Evolutionary conservation across 2,797 vertebrate species (phyloP).

Genomic region (Silurus lanzhouensis): DNA sequence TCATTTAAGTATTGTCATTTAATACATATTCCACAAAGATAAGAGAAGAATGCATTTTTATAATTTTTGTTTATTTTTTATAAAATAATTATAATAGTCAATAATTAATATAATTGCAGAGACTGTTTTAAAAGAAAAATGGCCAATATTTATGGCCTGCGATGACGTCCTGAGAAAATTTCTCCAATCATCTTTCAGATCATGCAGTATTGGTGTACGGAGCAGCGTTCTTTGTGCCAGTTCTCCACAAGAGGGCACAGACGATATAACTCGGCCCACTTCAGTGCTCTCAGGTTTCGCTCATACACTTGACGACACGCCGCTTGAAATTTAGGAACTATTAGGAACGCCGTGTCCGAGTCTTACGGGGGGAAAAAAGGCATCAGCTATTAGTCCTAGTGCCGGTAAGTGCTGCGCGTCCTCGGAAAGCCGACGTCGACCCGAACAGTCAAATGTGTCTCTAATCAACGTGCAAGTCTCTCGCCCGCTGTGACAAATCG

Average conservation of each 20-base stretch:
- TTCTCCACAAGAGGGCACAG: constrained; percentile 79
- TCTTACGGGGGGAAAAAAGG: constrained; percentile 38
- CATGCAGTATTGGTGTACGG: constrained; percentile 26
- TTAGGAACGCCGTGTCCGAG: constrained; percentile 1
- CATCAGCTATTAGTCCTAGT: constrained; percentile 24
- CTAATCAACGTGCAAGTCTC: constrained; percentile 3
- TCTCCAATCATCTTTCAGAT: background rate
- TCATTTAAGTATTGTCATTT: no score
- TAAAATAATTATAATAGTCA: background rate
- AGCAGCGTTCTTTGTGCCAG: constrained; percentile 61
- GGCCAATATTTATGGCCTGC: background rate
- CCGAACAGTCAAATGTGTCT: constrained; percentile 28
- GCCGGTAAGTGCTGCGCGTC: constrained; percentile 14
- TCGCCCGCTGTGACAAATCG: background rate
- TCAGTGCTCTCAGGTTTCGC: constrained; percentile 16
- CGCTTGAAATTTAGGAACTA: constrained; percentile 41
- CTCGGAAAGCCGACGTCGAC: constrained; percentile 1
- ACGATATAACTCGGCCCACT: constrained; percentile 54
- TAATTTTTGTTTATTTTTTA: background rate
- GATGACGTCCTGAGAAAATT: no score
- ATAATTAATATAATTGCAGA: background rate
- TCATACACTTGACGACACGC: constrained; percentile 41
- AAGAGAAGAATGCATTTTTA: no score
- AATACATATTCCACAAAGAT: no score
- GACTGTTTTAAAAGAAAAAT: background rate